phyloP scores from a whole-genome alignment of 2,888 invertebrate species.

The Labia minor region DNA sequence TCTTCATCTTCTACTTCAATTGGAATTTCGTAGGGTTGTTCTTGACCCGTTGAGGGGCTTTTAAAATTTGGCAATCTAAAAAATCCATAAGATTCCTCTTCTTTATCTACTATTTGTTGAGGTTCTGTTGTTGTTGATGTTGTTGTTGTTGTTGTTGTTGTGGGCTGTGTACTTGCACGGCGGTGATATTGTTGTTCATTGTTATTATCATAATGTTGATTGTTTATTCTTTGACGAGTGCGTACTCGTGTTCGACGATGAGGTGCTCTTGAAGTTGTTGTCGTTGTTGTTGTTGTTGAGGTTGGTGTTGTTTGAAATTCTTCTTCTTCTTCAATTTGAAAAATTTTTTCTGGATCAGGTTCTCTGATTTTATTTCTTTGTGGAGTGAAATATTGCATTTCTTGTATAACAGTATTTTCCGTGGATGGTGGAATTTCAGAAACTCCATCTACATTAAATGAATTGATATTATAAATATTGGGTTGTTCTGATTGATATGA shows the following conservation, averaged over 20 bases:
- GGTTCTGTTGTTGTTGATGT: slow-evolving; percentile 34
- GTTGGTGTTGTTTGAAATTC: slow-evolving; percentile 37
- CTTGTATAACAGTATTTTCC: not conserved
- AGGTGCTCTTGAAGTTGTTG: slow-evolving; percentile 39
- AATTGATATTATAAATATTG: not conserved
- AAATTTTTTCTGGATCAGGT: not conserved
- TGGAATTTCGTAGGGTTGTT: no score
- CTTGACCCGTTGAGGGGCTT: slow-evolving; percentile 14
- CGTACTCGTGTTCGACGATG: slow-evolving; percentile 38
- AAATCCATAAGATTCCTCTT: slow-evolving; percentile 2
- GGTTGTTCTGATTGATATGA: slow-evolving; percentile 35
- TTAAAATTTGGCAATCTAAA: slow-evolving; percentile 8
- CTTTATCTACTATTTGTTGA: slow-evolving; percentile 26
- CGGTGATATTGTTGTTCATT: no score
- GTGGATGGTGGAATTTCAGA: not conserved
- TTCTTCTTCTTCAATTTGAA: slow-evolving; percentile 24
- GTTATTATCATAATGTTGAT: not conserved
- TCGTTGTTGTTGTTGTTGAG: slow-evolving; percentile 36
- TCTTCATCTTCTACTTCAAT: slow-evolving; percentile 15
- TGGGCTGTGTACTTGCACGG: slow-evolving; percentile 38
- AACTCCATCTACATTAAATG: not conserved
- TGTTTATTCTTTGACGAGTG: not conserved
- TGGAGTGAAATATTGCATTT: not conserved
- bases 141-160: slow-evolving; percentile 32
- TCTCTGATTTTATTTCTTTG: not conserved